Evolutionary conservation across 2,888 invertebrate species (phyloP), one percentile per base, ranked within the genome.

Genomic region (Cheilosia scutellata): DNA sequence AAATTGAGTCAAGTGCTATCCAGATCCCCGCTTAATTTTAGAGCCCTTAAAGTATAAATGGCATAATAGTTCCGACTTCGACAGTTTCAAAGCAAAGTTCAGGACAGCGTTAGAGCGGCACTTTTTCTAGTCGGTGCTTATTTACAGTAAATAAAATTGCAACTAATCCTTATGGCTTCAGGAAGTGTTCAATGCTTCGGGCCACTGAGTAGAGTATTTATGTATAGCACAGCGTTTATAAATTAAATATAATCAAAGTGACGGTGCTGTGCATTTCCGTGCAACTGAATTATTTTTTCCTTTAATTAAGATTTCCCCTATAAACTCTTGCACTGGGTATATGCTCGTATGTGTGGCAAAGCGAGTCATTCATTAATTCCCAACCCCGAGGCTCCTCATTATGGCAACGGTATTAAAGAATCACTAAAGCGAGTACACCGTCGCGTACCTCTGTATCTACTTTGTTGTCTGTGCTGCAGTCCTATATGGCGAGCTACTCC

Each of bases 301-400:
- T 75, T 75, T 76, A 70, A 71, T 71, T 71, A 76, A 82, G 65
- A 47, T 66, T 65, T 51, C 53, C 70, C 62, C 44, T 25, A 44
- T 6, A 20, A 20, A 6, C 65, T 29, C 25, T 57, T 42, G 7
- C 44, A 25, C 13, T 3, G 51, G 51, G 5, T 51, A 25, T 31
- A 55, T 6, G 27, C 33, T 13, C 9, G 33, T 25, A 9, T 71
- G 71, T 71, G 40, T 60, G 60, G 66, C 60, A 83, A 77, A 57
- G 55, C 37, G 37, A 72, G 62, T 77, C 77, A 83, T 83, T 83
- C 77, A 83, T 83, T 77, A 83, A 72, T 63, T 68, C 62, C 9
- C 55, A 70, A 71, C 66, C 53, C 49, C 62, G 74, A 74, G 72
- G 72, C 57, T 72, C 42, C 82, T 68, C 82, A 68, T 74, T 72